phyloP scores from a whole-genome alignment of 2,888 invertebrate genomes.

The Seira ritae region DNA sequence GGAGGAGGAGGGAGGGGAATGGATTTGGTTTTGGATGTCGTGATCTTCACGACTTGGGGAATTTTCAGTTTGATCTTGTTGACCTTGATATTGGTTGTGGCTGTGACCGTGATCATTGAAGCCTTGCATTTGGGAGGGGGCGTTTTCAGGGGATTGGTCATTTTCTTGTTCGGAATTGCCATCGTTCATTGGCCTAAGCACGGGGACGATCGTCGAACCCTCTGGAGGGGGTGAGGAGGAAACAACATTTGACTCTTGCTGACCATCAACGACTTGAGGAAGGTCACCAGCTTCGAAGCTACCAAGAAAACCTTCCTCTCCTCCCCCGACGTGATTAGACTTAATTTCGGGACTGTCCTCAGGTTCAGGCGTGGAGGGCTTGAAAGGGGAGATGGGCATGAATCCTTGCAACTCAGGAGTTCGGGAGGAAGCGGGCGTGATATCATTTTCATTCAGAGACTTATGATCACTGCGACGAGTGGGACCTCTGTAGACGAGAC shows the following conservation, averaged over 20 bases:
- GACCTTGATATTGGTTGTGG: neutral
- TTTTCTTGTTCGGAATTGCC: neutral
- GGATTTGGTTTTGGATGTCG: neutral
- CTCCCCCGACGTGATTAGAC: too few species aligned
- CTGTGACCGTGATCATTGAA: too few species aligned
- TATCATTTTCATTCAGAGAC: neutral
- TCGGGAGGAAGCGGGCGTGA: neutral
- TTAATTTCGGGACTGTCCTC: neutral
- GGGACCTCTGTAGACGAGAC: neutral
- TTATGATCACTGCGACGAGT: neutral
- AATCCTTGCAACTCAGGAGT: neutral
- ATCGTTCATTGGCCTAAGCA: neutral
- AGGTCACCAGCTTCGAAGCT: conserved; percentile 39
- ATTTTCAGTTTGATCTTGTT: neutral
- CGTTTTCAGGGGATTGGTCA: neutral
- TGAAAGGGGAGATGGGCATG: too few species aligned
- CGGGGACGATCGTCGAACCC: neutral
- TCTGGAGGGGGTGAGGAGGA: neutral
- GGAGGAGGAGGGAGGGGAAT: neutral
- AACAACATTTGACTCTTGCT: neutral
- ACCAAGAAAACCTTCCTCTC: conserved; percentile 28
- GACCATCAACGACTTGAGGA: neutral
- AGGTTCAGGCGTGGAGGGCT: too few species aligned
- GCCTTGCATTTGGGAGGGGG: neutral
- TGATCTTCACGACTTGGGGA: neutral